A percentile compares a stretch with the other conserved stretches of the same genome.
phyloP scores from a whole-genome alignment of 2,888 invertebrate species.

The Cynaeus angustus region DNA sequence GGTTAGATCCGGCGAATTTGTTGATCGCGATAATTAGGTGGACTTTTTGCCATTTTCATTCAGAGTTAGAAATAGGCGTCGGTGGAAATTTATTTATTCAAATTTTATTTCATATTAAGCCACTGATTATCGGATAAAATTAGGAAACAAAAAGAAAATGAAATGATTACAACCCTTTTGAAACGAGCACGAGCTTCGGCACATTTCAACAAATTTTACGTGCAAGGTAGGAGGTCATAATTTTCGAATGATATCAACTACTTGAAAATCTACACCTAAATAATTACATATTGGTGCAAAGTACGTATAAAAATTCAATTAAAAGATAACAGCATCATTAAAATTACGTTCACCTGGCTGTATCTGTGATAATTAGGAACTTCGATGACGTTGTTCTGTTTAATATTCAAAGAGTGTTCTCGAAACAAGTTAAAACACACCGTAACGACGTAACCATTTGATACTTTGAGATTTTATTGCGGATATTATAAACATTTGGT shows the following conservation, averaged over 20 bases:
- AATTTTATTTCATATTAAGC: too few relatives aligned
- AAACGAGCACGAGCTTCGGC: too few relatives aligned
- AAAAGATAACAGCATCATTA: conserved; percentile 49
- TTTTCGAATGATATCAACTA: too few relatives aligned
- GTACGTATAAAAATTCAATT: conserved; percentile 57
- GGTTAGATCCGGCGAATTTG: conserved; percentile 33
- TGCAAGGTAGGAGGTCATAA: too few relatives aligned
- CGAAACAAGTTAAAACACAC: conserved; percentile 49
- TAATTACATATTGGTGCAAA: too few relatives aligned
- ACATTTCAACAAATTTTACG: too few relatives aligned
- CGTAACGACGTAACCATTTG: conserved; percentile 53
- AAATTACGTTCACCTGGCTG: conserved; percentile 54
- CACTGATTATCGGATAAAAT: too few relatives aligned
- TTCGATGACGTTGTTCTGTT: conserved; percentile 51
- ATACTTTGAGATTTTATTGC: conserved; percentile 53
- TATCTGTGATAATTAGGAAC: conserved; percentile 48
- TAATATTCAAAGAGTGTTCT: conserved; percentile 53
- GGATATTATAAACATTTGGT: conserved; percentile 52
- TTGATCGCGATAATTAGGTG: conserved; percentile 4
- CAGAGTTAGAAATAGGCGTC: background rate
- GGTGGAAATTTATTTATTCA: too few relatives aligned
- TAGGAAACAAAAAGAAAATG: too few relatives aligned
- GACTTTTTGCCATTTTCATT: conserved; percentile 15
- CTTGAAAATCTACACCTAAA: too few relatives aligned
- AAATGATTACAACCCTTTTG: too few relatives aligned